Evolutionary conservation across 2,113 vertebrate species (phyloP).

Genomic region (Gasterosteus nipponicus): DNA sequence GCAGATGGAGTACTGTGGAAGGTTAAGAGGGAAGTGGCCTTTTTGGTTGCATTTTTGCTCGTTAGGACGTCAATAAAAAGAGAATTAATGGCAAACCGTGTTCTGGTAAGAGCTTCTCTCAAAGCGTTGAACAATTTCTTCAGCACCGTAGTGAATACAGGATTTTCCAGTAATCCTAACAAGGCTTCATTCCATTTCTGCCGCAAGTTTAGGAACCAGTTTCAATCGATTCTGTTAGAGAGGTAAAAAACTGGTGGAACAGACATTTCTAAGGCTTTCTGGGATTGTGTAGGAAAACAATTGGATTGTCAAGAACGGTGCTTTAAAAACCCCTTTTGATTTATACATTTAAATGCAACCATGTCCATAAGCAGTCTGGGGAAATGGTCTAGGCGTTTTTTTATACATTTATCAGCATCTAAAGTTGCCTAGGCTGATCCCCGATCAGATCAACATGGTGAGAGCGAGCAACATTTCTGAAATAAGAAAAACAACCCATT

Average conservation of each 20-base stretch:
- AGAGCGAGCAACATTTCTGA: too few species aligned
- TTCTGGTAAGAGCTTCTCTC: constrained; percentile 21
- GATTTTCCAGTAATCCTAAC: constrained; percentile 29
- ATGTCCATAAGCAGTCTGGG: background rate
- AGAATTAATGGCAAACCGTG: constrained; percentile 13
- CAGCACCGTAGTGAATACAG: constrained; percentile 17
- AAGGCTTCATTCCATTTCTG: constrained; percentile 7
- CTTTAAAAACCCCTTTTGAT: constrained; percentile 21
- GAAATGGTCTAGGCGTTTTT: too few species aligned
- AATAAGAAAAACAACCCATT: too few species aligned
- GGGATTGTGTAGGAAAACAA: constrained; percentile 41
- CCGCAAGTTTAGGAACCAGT: constrained; percentile 28
- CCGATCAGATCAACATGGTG: too few species aligned
- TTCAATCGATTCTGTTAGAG: constrained; percentile 9
- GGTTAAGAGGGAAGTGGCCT: constrained; percentile 13
- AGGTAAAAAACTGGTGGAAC: too few species aligned
- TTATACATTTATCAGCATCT: too few species aligned
- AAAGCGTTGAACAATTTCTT: constrained; percentile 34
- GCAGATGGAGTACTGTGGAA: constrained; percentile 33
- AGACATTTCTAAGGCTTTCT: too few species aligned
- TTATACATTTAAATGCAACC: background rate
- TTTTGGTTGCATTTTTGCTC: constrained; percentile 42
- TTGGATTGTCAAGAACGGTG: constrained; percentile 34
- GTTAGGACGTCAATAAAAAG: constrained; percentile 50
- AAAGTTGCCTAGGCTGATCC: too few species aligned